These are phyloP conservation scores for Strigamia crassipes DNA, from an alignment of 2,888 invertebrate genomes.

Conservation along the genomic window DNA sequence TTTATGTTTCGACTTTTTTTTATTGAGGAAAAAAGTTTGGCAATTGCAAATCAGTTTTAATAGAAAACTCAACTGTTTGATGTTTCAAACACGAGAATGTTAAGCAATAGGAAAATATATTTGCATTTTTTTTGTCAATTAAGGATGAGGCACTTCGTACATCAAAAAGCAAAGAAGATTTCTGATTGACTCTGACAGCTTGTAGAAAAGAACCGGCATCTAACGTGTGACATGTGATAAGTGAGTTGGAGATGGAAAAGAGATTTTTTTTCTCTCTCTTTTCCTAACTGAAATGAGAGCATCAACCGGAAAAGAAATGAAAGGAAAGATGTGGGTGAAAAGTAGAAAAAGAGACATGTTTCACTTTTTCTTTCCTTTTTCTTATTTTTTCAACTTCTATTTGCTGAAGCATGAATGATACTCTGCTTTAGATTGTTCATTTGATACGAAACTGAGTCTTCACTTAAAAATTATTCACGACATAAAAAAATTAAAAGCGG, in stretches of 20 bases:
- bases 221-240: constrained; percentile 36
- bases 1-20: not conserved
- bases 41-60: not conserved
- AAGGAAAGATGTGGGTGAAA: not conserved
- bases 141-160: not conserved
- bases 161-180: constrained; percentile 13
- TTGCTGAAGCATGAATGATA: constrained; percentile 23
- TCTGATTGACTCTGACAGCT: constrained; percentile 32
- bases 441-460: not conserved
- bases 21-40: not conserved
- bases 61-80: not conserved
- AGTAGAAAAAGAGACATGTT: constrained; percentile 17
- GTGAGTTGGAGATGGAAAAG: constrained; percentile 15
- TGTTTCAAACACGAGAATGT: not conserved
- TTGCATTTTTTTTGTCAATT: not conserved
- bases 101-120: not conserved
- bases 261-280: not conserved
- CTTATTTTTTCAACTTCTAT: constrained; percentile 1
- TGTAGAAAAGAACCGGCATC: constrained; percentile 4
- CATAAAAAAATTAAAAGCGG: constrained; percentile 21
- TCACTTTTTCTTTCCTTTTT: not conserved
- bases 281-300: constrained; percentile 31
- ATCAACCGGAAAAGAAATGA: constrained; percentile 32
- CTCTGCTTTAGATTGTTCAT: not conserved
- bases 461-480: constrained; percentile 12